A percentile compares a stretch with the other conserved stretches of the same genome.
Conservation (phyloP, 2,888 invertebrate genomes). For the Ditula angustiorana region DNA sequence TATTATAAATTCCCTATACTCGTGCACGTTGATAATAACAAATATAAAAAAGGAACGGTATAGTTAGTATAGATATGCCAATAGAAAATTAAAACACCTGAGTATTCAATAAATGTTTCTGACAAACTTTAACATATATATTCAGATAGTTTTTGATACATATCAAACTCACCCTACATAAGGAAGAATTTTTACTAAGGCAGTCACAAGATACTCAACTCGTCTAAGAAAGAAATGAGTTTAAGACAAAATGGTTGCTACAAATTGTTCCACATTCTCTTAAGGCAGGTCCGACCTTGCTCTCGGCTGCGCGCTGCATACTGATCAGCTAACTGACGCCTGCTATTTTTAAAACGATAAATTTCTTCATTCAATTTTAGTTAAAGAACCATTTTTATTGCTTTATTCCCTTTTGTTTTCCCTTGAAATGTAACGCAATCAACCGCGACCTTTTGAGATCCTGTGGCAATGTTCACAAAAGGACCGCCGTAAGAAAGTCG, state of each 20-base stretch:
- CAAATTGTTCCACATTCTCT: conserved; percentile 39
- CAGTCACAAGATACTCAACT: conserved; percentile 14
- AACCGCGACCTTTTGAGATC: conserved; percentile 35
- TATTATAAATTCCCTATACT: too few relatives aligned
- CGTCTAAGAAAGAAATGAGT: conserved; percentile 25
- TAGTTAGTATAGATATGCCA: too few relatives aligned
- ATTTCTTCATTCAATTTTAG: conserved; percentile 27
- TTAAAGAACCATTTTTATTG: conserved; percentile 3
- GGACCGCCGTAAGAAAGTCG: conserved; percentile 69
- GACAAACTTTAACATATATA: too few relatives aligned
- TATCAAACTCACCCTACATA: too few relatives aligned
- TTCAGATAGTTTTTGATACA: too few relatives aligned
- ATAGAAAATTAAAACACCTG: too few relatives aligned
- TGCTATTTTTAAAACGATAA: conserved; percentile 29
- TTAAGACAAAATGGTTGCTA: conserved; percentile 37
- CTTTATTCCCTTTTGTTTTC: conserved; percentile 2
- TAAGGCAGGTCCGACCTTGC: conserved; percentile 35
- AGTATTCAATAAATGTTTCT: too few relatives aligned
- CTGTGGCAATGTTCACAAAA: conserved; percentile 61
- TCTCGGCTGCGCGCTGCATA: conserved; percentile 28
- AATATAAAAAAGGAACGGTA: too few relatives aligned
- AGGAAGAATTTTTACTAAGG: conserved; percentile 1
- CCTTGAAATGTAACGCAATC: not conserved
- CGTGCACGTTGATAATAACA: too few relatives aligned
- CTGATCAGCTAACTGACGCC: conserved; percentile 23